Conservation (phyloP, 2,113 vertebrate species). For the Thalassarche chlororhynchos region DNA sequence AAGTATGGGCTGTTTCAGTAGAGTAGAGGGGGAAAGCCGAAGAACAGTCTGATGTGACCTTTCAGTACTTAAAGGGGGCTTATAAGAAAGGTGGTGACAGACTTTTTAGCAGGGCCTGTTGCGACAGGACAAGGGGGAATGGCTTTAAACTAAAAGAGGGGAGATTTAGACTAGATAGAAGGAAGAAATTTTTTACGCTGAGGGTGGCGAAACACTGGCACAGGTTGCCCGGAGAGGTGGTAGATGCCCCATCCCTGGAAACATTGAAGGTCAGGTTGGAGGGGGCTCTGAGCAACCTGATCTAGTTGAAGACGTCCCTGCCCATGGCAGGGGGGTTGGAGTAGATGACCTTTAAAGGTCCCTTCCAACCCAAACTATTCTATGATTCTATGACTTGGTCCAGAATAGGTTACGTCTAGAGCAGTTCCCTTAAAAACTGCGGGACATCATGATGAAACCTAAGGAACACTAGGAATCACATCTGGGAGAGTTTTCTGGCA, state of each 20-base stretch:
- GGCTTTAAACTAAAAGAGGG: background rate
- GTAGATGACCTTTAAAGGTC: accelerated
- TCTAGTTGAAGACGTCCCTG: background rate
- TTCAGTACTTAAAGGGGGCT: background rate
- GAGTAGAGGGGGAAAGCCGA: background rate
- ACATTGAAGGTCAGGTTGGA: background rate
- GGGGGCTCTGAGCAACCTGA: background rate
- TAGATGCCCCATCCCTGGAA: too few relatives aligned
- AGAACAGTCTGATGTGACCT: background rate
- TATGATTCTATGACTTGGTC: background rate
- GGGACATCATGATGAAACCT: accelerated
- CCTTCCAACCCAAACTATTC: background rate
- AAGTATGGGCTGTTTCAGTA: background rate
- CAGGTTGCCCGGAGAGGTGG: background rate
- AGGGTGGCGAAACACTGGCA: background rate
- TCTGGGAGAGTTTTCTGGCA: background rate
- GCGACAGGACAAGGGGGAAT: accelerated
- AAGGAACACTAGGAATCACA: background rate
- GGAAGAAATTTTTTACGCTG: background rate
- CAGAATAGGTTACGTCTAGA: accelerated
- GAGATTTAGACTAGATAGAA: background rate
- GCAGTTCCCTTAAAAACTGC: background rate
- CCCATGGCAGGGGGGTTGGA: accelerated
- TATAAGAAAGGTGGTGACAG: background rate
- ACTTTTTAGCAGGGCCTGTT: background rate